A percentile compares a stretch with the other conserved stretches of the same genome.
phyloP scores from a whole-genome alignment of 2,797 vertebrate genomes.

The Ceryle rudis region DNA sequence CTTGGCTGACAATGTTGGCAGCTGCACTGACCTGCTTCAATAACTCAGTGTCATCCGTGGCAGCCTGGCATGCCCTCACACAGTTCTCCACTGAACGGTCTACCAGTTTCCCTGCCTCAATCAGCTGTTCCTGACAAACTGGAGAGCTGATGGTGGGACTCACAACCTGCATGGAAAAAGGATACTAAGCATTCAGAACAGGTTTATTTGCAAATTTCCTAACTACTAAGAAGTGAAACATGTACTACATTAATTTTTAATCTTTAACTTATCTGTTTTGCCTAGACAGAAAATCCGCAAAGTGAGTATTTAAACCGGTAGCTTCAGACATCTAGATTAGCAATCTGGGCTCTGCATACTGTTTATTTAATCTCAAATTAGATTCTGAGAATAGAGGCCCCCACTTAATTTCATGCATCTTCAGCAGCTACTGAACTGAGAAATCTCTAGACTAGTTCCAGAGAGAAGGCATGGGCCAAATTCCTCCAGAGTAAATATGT shows the following conservation, averaged over 20 bases:
- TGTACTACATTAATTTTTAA: not conserved
- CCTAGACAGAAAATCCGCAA: not conserved
- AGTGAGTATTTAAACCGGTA: not conserved
- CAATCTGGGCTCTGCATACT: not conserved
- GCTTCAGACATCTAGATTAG: not conserved
- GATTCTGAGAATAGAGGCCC: not conserved
- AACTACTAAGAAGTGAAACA: not conserved
- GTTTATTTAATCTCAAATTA: not conserved
- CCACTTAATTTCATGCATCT: not conserved
- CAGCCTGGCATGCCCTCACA: constrained; percentile 92
- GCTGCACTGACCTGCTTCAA: constrained; percentile 94
- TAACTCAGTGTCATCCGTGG: constrained; percentile 89
- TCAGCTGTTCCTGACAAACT: constrained; percentile 97
- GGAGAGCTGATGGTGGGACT: constrained; percentile 98
- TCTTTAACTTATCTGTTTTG: not conserved
- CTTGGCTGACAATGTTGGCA: constrained; percentile 93
- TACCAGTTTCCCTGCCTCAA: constrained; percentile 96
- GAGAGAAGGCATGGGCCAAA: not conserved
- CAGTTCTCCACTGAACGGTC: constrained; percentile 97
- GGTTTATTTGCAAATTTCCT: not conserved
- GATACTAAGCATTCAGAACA: not conserved
- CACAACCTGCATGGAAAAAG: constrained; percentile 84
- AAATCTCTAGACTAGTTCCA: not conserved
- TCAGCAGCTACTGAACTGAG: not conserved
- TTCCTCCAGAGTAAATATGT: not conserved